These are phyloP conservation scores for Lordiphosa clarofinis DNA, from an alignment of 1,140 invertebrate species.

Conservation along the genomic window DNA sequence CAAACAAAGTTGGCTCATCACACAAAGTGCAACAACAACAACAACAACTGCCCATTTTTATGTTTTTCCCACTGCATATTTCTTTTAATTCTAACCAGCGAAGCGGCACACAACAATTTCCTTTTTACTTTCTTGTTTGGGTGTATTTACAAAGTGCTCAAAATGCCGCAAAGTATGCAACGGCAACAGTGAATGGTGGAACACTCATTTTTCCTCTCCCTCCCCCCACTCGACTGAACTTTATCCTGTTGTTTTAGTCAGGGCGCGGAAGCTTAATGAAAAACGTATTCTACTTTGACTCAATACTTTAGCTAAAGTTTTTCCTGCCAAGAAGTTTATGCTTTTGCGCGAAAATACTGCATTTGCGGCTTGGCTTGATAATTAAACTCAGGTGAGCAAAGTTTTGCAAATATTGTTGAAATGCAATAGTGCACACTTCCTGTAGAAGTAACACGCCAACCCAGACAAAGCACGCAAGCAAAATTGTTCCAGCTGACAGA, in stretches of 20 bases:
- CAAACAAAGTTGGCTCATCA: slow-evolving; percentile 6
- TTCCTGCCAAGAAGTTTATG: too few relatives aligned
- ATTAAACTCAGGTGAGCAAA: too few relatives aligned
- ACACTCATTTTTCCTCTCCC: not conserved
- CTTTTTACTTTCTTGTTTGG: slow-evolving; percentile 7
- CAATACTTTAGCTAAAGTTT: too few relatives aligned
- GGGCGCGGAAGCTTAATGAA: slow-evolving; percentile 25
- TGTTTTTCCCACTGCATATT: not conserved
- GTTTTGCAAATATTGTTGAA: too few relatives aligned
- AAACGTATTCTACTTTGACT: slow-evolving; percentile 4
- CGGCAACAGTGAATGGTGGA: slow-evolving; percentile 20
- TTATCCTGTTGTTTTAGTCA: slow-evolving; percentile 5
- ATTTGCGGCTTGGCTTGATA: too few relatives aligned
- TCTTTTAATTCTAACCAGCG: slow-evolving; percentile 15
- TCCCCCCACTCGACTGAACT: slow-evolving; percentile 8
- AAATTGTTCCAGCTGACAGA: too few relatives aligned
- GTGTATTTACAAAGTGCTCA: slow-evolving; percentile 32
- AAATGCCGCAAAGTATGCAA: slow-evolving; percentile 23
- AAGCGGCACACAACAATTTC: slow-evolving; percentile 3
- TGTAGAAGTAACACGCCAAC: too few relatives aligned
- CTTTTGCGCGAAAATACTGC: too few relatives aligned
- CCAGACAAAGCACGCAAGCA: too few relatives aligned
- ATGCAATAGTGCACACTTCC: too few relatives aligned
- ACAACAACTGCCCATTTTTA: not conserved
- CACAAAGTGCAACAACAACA: slow-evolving; percentile 3